Conservation (phyloP, 2,113 vertebrate species). For the Lophius piscatorius region DNA sequence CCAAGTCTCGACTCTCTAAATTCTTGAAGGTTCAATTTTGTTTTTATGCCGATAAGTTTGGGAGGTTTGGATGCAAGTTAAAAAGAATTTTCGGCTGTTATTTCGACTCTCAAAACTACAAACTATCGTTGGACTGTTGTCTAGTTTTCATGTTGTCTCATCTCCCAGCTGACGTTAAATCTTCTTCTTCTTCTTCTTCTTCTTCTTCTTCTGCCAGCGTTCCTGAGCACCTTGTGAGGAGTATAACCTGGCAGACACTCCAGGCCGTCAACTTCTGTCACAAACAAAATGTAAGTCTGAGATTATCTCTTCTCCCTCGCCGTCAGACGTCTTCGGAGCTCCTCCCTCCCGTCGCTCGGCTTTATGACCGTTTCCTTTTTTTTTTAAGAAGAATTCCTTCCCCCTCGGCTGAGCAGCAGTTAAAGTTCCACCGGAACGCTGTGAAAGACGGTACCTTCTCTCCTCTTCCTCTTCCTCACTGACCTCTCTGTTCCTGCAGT, state of each 20-base stretch:
- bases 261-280: slow-evolving; percentile 97
- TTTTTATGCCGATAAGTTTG: too few relatives aligned
- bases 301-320: background rate
- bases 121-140: too few relatives aligned
- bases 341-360: slow-evolving; percentile 13
- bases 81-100: too few relatives aligned
- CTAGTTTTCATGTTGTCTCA: too few relatives aligned
- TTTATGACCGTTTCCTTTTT: slow-evolving; percentile 31
- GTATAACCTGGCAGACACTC: slow-evolving; percentile 94
- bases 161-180: too few relatives aligned
- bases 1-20: too few relatives aligned
- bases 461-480: background rate
- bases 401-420: slow-evolving; percentile 62
- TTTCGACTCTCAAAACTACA: too few relatives aligned
- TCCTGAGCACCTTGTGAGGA: slow-evolving; percentile 90
- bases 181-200: background rate
- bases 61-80: too few relatives aligned
- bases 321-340: slow-evolving; percentile 25
- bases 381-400: slow-evolving; percentile 71
- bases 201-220: slow-evolving; percentile 72
- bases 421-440: slow-evolving; percentile 63
- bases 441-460: slow-evolving; percentile 25
- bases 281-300: slow-evolving; percentile 88
- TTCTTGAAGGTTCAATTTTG: too few relatives aligned
- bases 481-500: slow-evolving; percentile 73